These are phyloP conservation scores for Camelus dromedarius DNA, from an alignment of 2,113 vertebrate species.

Conservation along the genomic window DNA sequence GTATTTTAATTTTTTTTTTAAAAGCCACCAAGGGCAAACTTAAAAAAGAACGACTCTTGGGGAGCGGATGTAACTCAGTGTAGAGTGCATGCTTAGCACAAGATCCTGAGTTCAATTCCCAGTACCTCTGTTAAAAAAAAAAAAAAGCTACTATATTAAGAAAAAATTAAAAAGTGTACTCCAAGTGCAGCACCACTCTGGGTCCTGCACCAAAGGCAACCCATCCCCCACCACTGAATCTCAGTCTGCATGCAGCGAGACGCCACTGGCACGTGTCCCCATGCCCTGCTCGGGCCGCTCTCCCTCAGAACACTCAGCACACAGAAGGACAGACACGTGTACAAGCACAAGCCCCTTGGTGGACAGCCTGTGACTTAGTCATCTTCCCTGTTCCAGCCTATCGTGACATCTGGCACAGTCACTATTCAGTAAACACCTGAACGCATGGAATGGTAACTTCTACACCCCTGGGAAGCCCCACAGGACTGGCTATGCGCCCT, in stretches of 20 bases:
- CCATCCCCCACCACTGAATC: too few species aligned
- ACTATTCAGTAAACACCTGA: background rate
- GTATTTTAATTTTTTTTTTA: background rate
- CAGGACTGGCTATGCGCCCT: background rate
- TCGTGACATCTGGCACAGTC: background rate
- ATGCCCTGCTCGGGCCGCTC: background rate
- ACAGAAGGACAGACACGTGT: background rate
- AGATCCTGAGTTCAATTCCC: too few species aligned
- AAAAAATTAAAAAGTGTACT: too few species aligned
- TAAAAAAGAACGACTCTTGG: background rate
- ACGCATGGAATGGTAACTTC: background rate
- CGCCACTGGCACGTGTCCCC: background rate
- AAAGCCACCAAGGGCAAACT: background rate
- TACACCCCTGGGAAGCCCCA: background rate
- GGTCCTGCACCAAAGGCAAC: too few species aligned
- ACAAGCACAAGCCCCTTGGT: background rate
- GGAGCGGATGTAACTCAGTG: too few species aligned
- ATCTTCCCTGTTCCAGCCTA: background rate
- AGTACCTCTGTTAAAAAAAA: too few species aligned
- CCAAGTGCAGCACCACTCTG: too few species aligned
- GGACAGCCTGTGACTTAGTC: background rate
- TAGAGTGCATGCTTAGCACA: too few species aligned
- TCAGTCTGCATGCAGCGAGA: rapidly evolving
- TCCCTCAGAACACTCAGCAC: background rate
- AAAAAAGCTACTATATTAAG: too few species aligned